Percentiles rank a stretch among this genome's conserved stretches.
Evolutionary conservation across 2,888 invertebrate species (phyloP).

Genomic region (Boloria selene): DNA sequence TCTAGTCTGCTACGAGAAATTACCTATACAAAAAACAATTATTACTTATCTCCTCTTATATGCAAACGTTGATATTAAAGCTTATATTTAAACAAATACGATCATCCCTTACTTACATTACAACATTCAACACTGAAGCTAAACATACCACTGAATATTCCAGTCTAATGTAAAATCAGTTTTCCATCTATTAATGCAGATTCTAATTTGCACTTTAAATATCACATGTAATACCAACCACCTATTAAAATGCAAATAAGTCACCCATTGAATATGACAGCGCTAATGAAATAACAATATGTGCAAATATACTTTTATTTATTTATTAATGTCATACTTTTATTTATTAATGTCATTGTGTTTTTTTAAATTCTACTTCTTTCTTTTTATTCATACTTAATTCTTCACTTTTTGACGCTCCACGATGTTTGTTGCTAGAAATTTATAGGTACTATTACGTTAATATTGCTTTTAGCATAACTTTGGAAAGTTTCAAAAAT

Average conservation of each 20-base stretch:
- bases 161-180: constrained; percentile 35
- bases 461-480: neutral
- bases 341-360: neutral
- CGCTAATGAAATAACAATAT: constrained; percentile 28
- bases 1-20: too few species aligned
- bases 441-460: too few species aligned
- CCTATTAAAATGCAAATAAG: constrained; percentile 40
- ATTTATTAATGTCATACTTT: neutral
- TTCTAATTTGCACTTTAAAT: constrained; percentile 45
- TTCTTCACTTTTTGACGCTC: too few species aligned
- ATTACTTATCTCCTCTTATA: too few species aligned
- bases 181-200: constrained; percentile 40
- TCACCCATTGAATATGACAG: constrained; percentile 34
- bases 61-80: too few species aligned
- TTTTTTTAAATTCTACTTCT: neutral
- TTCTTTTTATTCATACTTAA: too few species aligned
- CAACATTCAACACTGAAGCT: constrained; percentile 30
- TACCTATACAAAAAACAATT: too few species aligned
- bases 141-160: constrained; percentile 33
- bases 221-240: constrained; percentile 39
- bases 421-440: too few species aligned
- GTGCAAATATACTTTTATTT: constrained; percentile 2
- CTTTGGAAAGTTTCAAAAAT: too few species aligned
- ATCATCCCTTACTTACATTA: constrained; percentile 25
- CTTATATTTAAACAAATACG: too few species aligned